Percentiles rank a stretch among this genome's conserved stretches.
Conservation (phyloP, 2,113 vertebrate genomes). For the Acinonyx jubatus region DNA sequence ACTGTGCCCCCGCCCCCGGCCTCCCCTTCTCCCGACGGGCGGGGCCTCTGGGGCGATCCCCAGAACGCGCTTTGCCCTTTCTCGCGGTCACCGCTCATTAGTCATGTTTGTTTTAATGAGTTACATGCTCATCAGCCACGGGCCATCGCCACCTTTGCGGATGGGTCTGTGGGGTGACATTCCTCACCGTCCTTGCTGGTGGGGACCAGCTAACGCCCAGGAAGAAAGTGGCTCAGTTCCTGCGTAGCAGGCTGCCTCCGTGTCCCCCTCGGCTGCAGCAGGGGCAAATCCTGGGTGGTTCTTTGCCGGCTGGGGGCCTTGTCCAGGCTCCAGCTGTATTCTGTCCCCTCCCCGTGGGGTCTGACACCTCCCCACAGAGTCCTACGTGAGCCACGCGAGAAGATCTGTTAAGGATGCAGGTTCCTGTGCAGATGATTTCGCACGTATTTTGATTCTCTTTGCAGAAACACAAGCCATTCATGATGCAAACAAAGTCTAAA, state of each 20-base stretch:
- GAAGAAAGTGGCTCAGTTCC: not conserved
- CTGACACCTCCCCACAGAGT: not conserved
- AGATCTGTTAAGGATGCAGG: not conserved
- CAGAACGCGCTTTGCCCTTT: constrained; percentile 30
- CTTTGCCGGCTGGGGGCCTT: not conserved
- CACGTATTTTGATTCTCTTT: not conserved
- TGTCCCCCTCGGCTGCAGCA: not conserved
- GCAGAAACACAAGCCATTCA: not conserved
- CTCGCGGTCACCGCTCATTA: constrained; percentile 58
- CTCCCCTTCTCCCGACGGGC: not conserved
- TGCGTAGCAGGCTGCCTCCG: not conserved
- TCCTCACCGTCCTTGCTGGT: not conserved
- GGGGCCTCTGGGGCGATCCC: not conserved
- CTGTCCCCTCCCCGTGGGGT: not conserved
- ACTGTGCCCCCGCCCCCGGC: not conserved
- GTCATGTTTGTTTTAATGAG: constrained; percentile 52
- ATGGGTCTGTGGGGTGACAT: constrained; percentile 45
- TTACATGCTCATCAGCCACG: constrained; percentile 52
- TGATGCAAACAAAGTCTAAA: not conserved
- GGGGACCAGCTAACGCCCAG: not conserved
- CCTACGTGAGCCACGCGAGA: not conserved
- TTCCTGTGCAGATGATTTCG: not conserved
- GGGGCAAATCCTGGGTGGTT: rapidly evolving
- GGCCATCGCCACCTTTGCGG: constrained; percentile 35
- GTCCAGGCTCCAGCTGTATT: not conserved